Evolutionary conservation across 2,113 vertebrate species (phyloP), one percentile per base, ranked within the genome.

Genomic region (Paradoxurus hermaphroditus): DNA sequence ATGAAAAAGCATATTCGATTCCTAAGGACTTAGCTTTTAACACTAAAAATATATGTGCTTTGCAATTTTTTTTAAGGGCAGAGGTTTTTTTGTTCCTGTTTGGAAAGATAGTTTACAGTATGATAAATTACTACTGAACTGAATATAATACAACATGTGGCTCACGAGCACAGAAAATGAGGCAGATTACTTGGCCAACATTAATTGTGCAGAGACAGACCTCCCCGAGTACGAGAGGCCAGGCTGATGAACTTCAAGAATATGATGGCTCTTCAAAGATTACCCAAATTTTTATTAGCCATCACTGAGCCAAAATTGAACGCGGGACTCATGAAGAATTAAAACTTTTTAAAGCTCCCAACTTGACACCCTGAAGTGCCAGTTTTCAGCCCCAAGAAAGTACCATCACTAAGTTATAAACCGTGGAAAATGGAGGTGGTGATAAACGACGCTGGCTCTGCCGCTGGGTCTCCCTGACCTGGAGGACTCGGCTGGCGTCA

Each of bases 401-500:
- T 2, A 56, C 92, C 29, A 91, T 62, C 5, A 16, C 67, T 73
- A 92, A 98, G 36, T 93, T 97, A 95, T 86, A 90, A 96, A 86
- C 84, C 70, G 53, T 72, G 96, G 94, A 92, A 97, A 97, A 97
- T 72, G 88, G 93, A 97, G 96, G 89, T 79, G 49, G 83, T 97
- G 97, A 97, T 94, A 97, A 98, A 98, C n/a, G 90, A 44, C 72
- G 8, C 6, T 72, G 59, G 70, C 63, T 41, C 34, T 94, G 93
- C 88, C 11, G 86, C 90, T 56, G 81, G 67, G 91, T 98, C 98
- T 98, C 96, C 96, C 97, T 98, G 97, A 98, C 98, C 89, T 97
- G 96, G 75, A 94, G 91, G 95, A 98, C 98, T 97, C 31, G 90
- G 72, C 85, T 68, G 88, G 82, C 41, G 5, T 36, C 97, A 87